phyloP scores from a whole-genome alignment of 1,140 invertebrate species.

The Diachasmimorpha longicaudata region DNA sequence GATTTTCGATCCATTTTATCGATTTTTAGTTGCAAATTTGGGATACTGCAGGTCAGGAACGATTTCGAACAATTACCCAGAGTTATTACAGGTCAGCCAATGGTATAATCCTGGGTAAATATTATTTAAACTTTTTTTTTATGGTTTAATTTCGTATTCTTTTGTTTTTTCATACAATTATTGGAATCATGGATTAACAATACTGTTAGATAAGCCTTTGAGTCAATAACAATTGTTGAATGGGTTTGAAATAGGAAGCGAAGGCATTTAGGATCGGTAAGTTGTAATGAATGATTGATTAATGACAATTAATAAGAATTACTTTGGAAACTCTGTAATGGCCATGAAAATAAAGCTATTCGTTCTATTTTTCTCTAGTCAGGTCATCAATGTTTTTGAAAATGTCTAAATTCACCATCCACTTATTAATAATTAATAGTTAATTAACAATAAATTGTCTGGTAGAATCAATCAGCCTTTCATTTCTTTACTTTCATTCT shows the following conservation, averaged over 20 bases:
- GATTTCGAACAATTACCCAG: constrained; percentile 91
- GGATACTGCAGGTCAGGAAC: constrained; percentile 93
- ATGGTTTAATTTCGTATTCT: neutral
- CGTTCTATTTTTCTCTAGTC: neutral
- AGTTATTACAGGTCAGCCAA: constrained; percentile 94
- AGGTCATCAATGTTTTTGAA: neutral
- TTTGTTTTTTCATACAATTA: neutral
- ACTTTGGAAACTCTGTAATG: too few species aligned
- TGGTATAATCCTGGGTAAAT: constrained; percentile 82
- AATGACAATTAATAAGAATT: too few species aligned
- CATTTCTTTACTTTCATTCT: too few species aligned
- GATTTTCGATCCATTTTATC: constrained; percentile 13
- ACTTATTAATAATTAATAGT: too few species aligned
- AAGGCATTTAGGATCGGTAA: neutral
- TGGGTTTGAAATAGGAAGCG: neutral
- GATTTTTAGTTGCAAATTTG: constrained; percentile 85
- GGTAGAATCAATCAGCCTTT: too few species aligned
- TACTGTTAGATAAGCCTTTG: neutral
- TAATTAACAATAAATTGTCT: too few species aligned
- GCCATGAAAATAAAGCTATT: neutral
- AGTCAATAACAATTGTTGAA: constrained; percentile 12
- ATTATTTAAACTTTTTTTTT: constrained; percentile 10
- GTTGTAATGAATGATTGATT: too few species aligned
- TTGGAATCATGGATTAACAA: constrained; percentile 1
- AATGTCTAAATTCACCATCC: neutral